Evolutionary conservation across 2,797 vertebrate genomes (phyloP), one percentile per base, ranked within the genome.

Genomic region (Lates japonicus): DNA sequence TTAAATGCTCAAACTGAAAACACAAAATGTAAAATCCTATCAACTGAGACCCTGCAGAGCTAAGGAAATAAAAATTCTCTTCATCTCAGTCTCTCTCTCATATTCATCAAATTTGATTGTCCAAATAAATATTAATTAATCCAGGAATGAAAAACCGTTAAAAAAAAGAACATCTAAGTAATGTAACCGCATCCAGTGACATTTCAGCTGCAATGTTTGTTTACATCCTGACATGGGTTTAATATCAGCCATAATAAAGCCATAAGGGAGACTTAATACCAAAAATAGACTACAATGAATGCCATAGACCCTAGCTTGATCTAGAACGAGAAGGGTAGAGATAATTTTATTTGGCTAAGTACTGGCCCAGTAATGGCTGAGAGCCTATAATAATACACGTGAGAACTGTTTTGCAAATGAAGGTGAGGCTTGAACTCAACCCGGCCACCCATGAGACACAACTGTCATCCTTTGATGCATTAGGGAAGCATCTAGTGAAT

Each of bases 231-330:
- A 83, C 48, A 73, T 57, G n/a, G n/a, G n/a, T n/a, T n/a, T n/a
- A n/a, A n/a, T n/a, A n/a, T 78, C 68, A 74, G 78, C 83, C 87
- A n/a, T n/a, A 82, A 76, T 85, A 82, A 83, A 87, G 78, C 83
- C 85, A n/a, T n/a, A 85, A 67, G 51, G 76, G 88, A 87, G 78
- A 6, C 69, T 19, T 70, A 71, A 61, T 74, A 82, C 91, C 90
- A 92, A 88, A 91, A 91, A 91, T 93, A 93, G 91, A 87, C 46
- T 41, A 17, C n/a, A 59, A 84, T 73, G 68, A 86, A 83, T 51
- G 87, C 82, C 80, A 74, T 84, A 31, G 60, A 87, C 89, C 81
- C 22, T 58, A 6, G 86, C 82, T 77, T 35, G 79, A 70, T 73
- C 55, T 72, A 66, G 22, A 75, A 41, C 16, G 7, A 81, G 48